Evolutionary conservation across 2,113 vertebrate genomes (phyloP).

Genomic region (Cranoglanis bouderius): DNA sequence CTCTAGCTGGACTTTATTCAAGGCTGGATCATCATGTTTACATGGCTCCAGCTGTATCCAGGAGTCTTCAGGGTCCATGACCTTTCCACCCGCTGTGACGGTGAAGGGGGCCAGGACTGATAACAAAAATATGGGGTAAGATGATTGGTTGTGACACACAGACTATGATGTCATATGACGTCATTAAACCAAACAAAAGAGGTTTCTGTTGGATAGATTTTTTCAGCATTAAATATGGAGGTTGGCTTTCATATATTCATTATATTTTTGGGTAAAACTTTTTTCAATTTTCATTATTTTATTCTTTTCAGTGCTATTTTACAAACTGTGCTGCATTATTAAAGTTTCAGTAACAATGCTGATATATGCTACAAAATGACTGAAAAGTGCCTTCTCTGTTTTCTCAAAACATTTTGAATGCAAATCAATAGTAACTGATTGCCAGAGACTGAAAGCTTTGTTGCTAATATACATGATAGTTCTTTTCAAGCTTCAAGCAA

Average conservation of each 20-base stretch:
- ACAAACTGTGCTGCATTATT: not conserved
- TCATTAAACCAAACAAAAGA: constrained; percentile 5
- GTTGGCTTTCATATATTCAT: not conserved
- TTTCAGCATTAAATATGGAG: not conserved
- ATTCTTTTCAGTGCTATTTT: not conserved
- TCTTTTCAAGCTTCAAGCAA: not conserved
- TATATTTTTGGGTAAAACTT: not conserved
- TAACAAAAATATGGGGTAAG: constrained; percentile 27
- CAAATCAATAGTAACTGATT: constrained; percentile 2
- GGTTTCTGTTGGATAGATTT: not conserved
- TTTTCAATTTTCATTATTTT: not conserved
- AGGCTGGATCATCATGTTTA: constrained; percentile 71
- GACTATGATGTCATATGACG: constrained; percentile 30
- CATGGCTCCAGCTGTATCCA: constrained; percentile 54
- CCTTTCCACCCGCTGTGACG: constrained; percentile 59
- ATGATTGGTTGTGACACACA: constrained; percentile 22
- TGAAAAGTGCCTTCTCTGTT: not conserved
- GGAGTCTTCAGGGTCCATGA: constrained; percentile 56
- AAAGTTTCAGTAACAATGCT: not conserved
- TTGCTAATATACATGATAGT: not conserved
- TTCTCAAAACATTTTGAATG: not conserved
- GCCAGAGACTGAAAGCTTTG: not conserved
- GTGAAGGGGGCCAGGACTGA: constrained; percentile 36
- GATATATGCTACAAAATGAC: not conserved
- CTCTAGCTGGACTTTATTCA: constrained; percentile 75